A percentile compares a stretch with the other conserved stretches of the same genome.
Conservation (phyloP, 2,113 vertebrate species). For the Blennius ocellaris region DNA sequence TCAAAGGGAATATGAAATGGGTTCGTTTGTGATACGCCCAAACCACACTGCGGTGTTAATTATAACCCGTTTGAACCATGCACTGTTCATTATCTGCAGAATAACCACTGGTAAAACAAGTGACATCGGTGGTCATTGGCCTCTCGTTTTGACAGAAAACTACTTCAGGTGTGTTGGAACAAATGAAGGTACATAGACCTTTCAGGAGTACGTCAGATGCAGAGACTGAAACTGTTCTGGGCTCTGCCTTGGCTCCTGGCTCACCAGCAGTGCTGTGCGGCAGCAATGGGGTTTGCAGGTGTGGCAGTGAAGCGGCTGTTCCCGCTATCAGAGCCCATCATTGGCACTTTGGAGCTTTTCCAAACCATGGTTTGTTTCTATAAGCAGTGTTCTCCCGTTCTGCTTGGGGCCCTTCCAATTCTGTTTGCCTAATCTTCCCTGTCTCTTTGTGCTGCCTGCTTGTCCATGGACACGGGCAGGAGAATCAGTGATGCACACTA, state of each 20-base stretch:
- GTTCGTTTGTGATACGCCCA: too few species aligned
- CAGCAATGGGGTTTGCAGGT: constrained; percentile 33
- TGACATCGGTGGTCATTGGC: too few species aligned
- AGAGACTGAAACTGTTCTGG: constrained; percentile 9
- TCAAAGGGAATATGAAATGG: too few species aligned
- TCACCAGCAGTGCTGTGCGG: constrained; percentile 28
- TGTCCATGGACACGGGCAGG: constrained; percentile 54
- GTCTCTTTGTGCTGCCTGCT: constrained; percentile 47
- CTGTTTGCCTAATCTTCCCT: constrained; percentile 53
- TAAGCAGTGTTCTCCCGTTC: constrained; percentile 41
- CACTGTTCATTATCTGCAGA: too few species aligned
- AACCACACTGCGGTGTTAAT: too few species aligned
- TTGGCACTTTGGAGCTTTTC: constrained; percentile 36
- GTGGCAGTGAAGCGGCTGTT: not conserved
- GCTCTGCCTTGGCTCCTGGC: not conserved
- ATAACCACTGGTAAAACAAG: too few species aligned
- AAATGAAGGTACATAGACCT: too few species aligned
- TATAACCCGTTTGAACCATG: too few species aligned
- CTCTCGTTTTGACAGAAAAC: too few species aligned
- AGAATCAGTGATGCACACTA: constrained; percentile 66
- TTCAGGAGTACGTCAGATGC: too few species aligned
- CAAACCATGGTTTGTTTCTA: constrained; percentile 39
- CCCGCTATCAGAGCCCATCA: constrained; percentile 32
- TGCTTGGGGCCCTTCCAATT: constrained; percentile 61
- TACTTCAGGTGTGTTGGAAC: too few species aligned